Conservation (phyloP, 1,140 invertebrate genomes). For the Galleria mellonella region DNA sequence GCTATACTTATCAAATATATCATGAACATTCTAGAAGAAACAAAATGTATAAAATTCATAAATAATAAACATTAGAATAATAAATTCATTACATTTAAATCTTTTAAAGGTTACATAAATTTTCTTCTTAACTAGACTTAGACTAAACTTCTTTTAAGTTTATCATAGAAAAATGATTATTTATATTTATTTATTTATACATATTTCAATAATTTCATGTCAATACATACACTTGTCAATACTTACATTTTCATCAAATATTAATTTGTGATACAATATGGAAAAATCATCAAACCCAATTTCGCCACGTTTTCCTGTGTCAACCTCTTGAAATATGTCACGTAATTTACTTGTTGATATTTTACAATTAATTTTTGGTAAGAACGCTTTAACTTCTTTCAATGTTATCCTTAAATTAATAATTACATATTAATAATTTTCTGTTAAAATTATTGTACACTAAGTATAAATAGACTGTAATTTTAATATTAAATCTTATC, state of each 20-base stretch:
- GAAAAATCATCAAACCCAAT: slow-evolving; percentile 95
- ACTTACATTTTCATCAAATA: slow-evolving; percentile 86
- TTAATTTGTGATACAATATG: slow-evolving; percentile 88
- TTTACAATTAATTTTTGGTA: slow-evolving; percentile 93
- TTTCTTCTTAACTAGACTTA: too few relatives aligned
- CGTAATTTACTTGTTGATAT: slow-evolving; percentile 88
- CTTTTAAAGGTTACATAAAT: too few relatives aligned
- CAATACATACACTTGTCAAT: background rate
- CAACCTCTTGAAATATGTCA: slow-evolving; percentile 90
- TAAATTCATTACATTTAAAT: too few relatives aligned
- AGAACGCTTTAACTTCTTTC: slow-evolving; percentile 94
- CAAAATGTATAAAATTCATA: background rate
- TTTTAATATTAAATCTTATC: too few relatives aligned
- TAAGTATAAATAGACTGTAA: too few relatives aligned
- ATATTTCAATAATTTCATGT: too few relatives aligned
- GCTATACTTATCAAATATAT: slow-evolving; percentile 76
- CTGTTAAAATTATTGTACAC: too few relatives aligned
- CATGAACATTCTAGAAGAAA: slow-evolving; percentile 73
- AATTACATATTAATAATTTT: slow-evolving; percentile 9
- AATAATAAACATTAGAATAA: too few relatives aligned
- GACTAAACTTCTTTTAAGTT: too few relatives aligned
- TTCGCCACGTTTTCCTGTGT: slow-evolving; percentile 84
- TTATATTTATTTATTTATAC: too few relatives aligned
- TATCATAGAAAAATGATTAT: too few relatives aligned
- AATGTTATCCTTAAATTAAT: slow-evolving; percentile 82